Conservation (phyloP, 2,888 invertebrate species). For the Elmis aenea region DNA sequence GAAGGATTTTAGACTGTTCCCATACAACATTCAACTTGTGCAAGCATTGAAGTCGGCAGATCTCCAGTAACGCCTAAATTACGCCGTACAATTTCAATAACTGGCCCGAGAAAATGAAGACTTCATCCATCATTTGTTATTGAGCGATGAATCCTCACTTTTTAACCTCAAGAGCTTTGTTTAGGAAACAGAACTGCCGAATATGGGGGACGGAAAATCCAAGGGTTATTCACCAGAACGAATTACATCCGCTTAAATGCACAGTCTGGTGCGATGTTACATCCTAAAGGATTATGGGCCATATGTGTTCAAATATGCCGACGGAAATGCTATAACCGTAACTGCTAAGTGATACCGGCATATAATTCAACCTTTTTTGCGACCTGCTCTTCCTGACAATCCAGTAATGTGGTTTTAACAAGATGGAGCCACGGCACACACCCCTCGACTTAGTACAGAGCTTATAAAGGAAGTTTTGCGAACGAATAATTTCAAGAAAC, state of each 20-base stretch:
- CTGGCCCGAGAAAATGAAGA: slow-evolving; percentile 11
- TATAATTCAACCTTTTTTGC: slow-evolving; percentile 1
- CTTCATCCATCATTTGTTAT: slow-evolving; percentile 10
- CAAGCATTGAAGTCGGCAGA: slow-evolving; percentile 15
- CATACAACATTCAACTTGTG: slow-evolving; percentile 19
- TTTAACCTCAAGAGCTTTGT: slow-evolving; percentile 7
- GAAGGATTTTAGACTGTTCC: slow-evolving; percentile 16
- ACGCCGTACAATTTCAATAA: slow-evolving; percentile 9
- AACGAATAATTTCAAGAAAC: no score
- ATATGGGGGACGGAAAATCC: slow-evolving; percentile 17
- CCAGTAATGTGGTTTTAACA: neutral
- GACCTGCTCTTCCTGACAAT: neutral
- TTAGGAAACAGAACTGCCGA: slow-evolving; percentile 21
- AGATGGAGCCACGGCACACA: no score
- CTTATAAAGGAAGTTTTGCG: no score
- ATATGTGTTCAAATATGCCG: no score
- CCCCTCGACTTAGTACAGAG: no score
- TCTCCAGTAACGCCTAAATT: slow-evolving; percentile 7
- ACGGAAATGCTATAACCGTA: neutral
- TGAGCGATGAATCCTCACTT: slow-evolving; percentile 12
- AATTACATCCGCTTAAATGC: slow-evolving; percentile 14
- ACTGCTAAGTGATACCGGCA: slow-evolving; percentile 1
- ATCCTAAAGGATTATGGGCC: slow-evolving; percentile 2
- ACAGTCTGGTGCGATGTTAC: slow-evolving; percentile 14
- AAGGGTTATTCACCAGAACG: slow-evolving; percentile 13